A percentile compares a stretch with the other conserved stretches of the same genome.
These are phyloP conservation scores for Gallinago jamesoni DNA, from an alignment of 2,113 vertebrate species.

Conservation along the genomic window DNA sequence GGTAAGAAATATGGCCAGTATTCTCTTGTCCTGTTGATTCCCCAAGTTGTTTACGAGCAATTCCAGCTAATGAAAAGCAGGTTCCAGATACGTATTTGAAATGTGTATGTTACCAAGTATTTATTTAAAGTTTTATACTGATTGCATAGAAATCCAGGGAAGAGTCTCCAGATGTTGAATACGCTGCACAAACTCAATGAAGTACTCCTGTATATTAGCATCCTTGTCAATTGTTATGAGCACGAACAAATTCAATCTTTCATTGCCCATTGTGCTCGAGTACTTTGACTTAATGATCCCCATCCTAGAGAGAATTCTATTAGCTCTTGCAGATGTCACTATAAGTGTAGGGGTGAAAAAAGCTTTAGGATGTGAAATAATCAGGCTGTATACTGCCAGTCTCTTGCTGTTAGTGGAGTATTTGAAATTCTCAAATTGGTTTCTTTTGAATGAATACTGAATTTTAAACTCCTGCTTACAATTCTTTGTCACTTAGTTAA, in stretches of 20 bases:
- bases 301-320: slow-evolving; percentile 63
- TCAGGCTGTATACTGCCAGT: slow-evolving; percentile 35
- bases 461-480: slow-evolving; percentile 39
- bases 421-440: slow-evolving; percentile 53
- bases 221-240: slow-evolving; percentile 66
- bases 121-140: slow-evolving; percentile 69
- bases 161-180: slow-evolving; percentile 66
- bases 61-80: slow-evolving; percentile 45
- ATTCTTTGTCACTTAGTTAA: slow-evolving; percentile 46
- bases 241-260: slow-evolving; percentile 66
- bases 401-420: slow-evolving; percentile 47
- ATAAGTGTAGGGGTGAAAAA: slow-evolving; percentile 49
- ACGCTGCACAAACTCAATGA: slow-evolving; percentile 44
- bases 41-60: not conserved
- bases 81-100: slow-evolving; percentile 25
- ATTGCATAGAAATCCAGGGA: slow-evolving; percentile 46
- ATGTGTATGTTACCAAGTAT: not conserved
- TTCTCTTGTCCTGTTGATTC: not conserved
- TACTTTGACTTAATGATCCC: slow-evolving; percentile 74
- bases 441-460: slow-evolving; percentile 49
- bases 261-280: slow-evolving; percentile 70
- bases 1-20: not conserved
- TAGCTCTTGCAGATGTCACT: slow-evolving; percentile 71
- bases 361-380: slow-evolving; percentile 65
- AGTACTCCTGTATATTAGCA: slow-evolving; percentile 49